Evolutionary conservation across 2,797 vertebrate species (phyloP).

Genomic region (Bradypodion ventrale): DNA sequence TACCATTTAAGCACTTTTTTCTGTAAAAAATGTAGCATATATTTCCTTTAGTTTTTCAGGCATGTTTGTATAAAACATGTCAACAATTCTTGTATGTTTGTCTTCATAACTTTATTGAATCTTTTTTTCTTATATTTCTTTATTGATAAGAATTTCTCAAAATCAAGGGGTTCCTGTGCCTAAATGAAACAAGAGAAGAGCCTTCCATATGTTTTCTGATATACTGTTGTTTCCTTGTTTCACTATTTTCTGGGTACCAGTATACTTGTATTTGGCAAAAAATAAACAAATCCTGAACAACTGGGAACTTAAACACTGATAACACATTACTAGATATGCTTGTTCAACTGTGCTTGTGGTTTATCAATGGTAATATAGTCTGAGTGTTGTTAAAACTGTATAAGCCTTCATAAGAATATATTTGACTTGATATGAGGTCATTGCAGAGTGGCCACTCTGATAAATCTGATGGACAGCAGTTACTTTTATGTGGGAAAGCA

Average conservation of each 20-base stretch:
- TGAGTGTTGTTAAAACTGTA: not conserved
- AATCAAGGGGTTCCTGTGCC: not conserved
- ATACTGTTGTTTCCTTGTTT: not conserved
- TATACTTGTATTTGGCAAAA: not conserved
- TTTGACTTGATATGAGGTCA: not conserved
- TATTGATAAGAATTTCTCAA: not conserved
- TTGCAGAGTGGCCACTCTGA: not conserved
- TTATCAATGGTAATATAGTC: not conserved
- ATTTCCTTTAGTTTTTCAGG: constrained; percentile 33
- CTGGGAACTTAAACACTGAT: not conserved
- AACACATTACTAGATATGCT: not conserved
- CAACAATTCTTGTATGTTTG: not conserved
- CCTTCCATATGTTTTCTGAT: not conserved
- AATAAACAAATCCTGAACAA: not conserved
- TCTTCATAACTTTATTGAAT: not conserved
- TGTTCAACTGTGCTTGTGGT: not conserved
- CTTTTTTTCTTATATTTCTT: constrained; percentile 14
- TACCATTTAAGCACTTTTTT: constrained; percentile 33
- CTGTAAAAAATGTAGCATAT: not conserved
- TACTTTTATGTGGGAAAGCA: not conserved
- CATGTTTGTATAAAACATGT: not conserved
- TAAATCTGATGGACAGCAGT: not conserved
- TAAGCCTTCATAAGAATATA: not conserved
- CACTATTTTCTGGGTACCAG: not conserved
- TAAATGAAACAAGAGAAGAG: not conserved